phyloP scores from a whole-genome alignment of 2,888 invertebrate species.

The Papilio protenor region DNA sequence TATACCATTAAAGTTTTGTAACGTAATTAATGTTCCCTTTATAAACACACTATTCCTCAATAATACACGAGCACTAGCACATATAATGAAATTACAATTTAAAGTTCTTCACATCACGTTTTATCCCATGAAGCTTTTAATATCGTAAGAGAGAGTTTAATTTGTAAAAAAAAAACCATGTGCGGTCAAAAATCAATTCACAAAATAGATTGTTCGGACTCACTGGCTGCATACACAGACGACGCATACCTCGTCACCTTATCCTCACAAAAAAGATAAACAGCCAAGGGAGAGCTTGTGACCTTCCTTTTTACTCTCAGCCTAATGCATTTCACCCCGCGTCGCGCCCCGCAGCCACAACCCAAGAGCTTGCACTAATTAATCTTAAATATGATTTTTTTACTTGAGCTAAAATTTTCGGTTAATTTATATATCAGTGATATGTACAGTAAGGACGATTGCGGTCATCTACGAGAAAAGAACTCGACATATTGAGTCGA shows the following conservation, averaged over 20 bases:
- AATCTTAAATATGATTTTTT: conserved; percentile 24
- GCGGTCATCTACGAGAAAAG: neutral
- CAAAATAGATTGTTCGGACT: neutral
- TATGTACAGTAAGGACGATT: no score
- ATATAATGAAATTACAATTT: neutral
- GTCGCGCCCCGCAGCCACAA: conserved; percentile 6
- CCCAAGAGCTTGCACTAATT: conserved; percentile 27
- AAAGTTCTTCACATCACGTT: neutral
- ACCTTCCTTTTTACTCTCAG: conserved; percentile 37
- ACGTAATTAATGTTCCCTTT: neutral
- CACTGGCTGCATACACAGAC: conserved; percentile 13
- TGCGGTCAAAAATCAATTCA: conserved; percentile 25
- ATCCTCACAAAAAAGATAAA: conserved; percentile 29
- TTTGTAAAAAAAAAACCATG: conserved; percentile 1
- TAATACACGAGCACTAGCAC: neutral
- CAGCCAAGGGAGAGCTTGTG: conserved; percentile 31
- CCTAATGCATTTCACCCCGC: conserved; percentile 35
- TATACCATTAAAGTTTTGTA: conserved; percentile 1
- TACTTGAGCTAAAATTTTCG: neutral
- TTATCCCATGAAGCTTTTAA: neutral
- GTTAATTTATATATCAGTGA: neutral
- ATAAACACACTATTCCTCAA: neutral
- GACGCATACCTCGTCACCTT: conserved; percentile 30
- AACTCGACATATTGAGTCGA: no score
- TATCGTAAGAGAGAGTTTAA: neutral